A percentile compares a stretch with the other conserved stretches of the same genome.
Conservation (phyloP, 2,113 vertebrate species). For the Pseudopodoces humilis region DNA sequence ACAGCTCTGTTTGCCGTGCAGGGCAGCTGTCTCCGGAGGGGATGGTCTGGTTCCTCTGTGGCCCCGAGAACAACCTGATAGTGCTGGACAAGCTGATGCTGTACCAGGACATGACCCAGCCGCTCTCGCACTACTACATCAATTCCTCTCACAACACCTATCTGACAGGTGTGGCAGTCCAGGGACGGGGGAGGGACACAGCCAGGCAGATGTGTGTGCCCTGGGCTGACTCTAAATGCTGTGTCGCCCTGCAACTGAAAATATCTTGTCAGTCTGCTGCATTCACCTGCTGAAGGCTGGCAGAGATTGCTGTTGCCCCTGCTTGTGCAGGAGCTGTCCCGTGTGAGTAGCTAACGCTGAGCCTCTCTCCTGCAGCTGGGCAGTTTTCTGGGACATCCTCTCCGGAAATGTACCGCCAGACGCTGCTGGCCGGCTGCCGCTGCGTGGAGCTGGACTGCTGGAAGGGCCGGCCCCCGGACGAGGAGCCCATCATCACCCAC, state of each 20-base stretch:
- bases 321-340: not conserved
- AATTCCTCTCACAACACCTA: constrained; percentile 99
- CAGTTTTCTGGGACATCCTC: constrained; percentile 95
- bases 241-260: not conserved
- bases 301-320: not conserved
- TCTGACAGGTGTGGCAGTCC: constrained; percentile 80
- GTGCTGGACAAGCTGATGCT: constrained; percentile 84
- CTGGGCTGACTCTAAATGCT: not conserved
- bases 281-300: not conserved
- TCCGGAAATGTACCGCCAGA: constrained; percentile 97
- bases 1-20: constrained; percentile 38
- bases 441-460: constrained; percentile 98
- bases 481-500: constrained; percentile 96
- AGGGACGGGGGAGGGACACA: no score
- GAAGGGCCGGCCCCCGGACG: constrained; percentile 93
- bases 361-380: constrained; percentile 76
- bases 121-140: constrained; percentile 92
- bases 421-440: constrained; percentile 90
- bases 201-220: rapidly evolving
- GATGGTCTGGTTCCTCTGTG: constrained; percentile 89
- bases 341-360: rapidly evolving
- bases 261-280: not conserved
- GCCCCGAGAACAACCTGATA: constrained; percentile 87
- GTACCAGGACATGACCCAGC: constrained; percentile 92
- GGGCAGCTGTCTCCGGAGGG: constrained; percentile 93